phyloP scores from a whole-genome alignment of 1,140 invertebrate species.

The Lamellibrachia luymesi region DNA sequence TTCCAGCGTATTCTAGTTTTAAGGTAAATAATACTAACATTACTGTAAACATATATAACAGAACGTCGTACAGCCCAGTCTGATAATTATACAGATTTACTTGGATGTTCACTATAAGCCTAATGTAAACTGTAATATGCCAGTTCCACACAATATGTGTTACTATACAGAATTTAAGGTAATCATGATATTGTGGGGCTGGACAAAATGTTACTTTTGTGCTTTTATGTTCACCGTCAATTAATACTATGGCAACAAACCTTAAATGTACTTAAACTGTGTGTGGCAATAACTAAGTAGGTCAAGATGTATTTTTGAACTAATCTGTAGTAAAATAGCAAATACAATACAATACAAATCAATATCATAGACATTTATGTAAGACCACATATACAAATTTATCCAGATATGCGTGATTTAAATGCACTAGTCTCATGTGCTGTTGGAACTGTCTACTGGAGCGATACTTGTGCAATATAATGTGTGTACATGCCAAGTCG shows the following conservation, averaged over 20 bases:
- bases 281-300: not conserved
- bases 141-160: not conserved
- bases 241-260: not conserved
- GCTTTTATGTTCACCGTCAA: not conserved
- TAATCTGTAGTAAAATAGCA: not conserved
- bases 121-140: not conserved
- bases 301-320: not conserved
- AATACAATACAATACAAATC: not conserved
- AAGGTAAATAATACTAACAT: not conserved
- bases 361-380: not conserved
- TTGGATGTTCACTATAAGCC: not conserved
- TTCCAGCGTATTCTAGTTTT: not conserved
- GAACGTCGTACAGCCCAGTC: not conserved
- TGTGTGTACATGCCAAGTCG: not conserved
- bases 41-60: not conserved
- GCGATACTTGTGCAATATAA: not conserved
- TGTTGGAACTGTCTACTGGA: not conserved
- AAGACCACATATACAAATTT: not conserved
- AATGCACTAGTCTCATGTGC: constrained; percentile 4
- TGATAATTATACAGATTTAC: not conserved
- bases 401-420: not conserved
- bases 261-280: not conserved
- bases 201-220: not conserved
- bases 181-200: not conserved
- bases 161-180: not conserved